Evolutionary conservation across 2,888 invertebrate species (phyloP).

Genomic region (Phytoseiulus persimilis): DNA sequence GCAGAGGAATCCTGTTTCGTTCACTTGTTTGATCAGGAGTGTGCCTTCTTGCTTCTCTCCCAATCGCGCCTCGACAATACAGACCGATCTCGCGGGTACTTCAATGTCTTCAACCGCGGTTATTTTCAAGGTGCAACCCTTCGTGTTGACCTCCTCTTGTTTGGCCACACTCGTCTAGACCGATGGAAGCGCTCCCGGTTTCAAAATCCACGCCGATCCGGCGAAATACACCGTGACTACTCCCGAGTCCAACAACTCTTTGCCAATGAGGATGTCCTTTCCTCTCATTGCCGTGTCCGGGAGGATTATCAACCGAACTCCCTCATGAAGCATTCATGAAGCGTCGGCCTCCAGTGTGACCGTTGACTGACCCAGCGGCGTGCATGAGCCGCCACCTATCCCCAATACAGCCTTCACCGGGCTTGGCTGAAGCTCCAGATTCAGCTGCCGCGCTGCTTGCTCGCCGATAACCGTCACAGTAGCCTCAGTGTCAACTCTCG

Average conservation of each 20-base stretch:
- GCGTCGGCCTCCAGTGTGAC: neutral
- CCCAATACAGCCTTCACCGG: neutral
- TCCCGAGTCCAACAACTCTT: neutral
- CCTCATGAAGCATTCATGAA: neutral
- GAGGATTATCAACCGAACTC: neutral
- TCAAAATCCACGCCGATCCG: neutral
- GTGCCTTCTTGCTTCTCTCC: neutral
- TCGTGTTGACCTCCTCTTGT: neutral
- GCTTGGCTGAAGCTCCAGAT: neutral
- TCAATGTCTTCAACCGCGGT: neutral
- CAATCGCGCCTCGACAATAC: neutral
- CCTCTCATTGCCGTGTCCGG: neutral
- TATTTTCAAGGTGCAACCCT: neutral
- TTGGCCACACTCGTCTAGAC: neutral
- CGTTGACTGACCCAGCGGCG: neutral
- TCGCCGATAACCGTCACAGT: neutral
- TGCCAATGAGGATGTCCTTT: neutral
- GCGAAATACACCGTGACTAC: neutral
- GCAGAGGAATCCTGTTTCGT: neutral
- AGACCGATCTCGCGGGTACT: neutral
- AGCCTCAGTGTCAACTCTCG: neutral
- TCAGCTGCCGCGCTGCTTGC: neutral
- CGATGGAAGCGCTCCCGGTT: neutral
- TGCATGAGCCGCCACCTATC: neutral
- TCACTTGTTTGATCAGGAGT: neutral